Base-by-base conservation (phyloP, 2,888 invertebrate genomes). In the Heteromyza rotundicornis region DNA sequence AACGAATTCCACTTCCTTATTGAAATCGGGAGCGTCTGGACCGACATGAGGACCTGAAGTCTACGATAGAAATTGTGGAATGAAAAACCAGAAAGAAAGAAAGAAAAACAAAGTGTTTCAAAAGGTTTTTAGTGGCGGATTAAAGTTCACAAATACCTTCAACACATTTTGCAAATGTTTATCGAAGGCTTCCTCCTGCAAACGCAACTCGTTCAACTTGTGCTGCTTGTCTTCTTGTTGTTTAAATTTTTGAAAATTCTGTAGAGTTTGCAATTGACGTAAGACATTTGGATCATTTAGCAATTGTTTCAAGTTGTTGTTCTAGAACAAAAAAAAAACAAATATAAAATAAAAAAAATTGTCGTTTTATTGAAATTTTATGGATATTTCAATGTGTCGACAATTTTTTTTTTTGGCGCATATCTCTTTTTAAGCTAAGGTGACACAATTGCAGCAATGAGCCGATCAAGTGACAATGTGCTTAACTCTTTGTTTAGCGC, bases 241-340 rank as follows among this genome's bases (percentile, higher is more conserved):
- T 68, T 85, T 84, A 62, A 82, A 79, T 63, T 81, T 82, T 54
- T 80, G 80, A 58, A 83, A 78, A 65, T 82, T 83, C 75, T 92
- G 91, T 65, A 92, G 82, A 17, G 90, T 94, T 79, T 96, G 96
- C 54, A 97, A 85, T 75, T 96, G 96, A 59, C 95, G 87, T 80
- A 97, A 86, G 49, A 97, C 91, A 84, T 95, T 93, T 0, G 94
- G 94, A 84, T 95, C 94, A 57, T 91, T 90, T 58, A 95, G 73
- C 59, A 83, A 66, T 66, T 84, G 83, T 44, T 82, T 77, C n/a
- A 83, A 67, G 63, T 83, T 83, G 63, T 83, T 83, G 64, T 82
- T 80, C 83, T 83, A 70, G 2, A 77, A 79, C n/a, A 5, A 60
- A 10, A 16, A 36, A 36, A 3, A 59, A 51, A 50, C 54, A 19